Evolutionary conservation across 37 sponge, comb jelly and placozoan genomes (phyloP), one percentile per base, ranked within the genome.

Genomic region (Cladorhizidae sp.): DNA sequence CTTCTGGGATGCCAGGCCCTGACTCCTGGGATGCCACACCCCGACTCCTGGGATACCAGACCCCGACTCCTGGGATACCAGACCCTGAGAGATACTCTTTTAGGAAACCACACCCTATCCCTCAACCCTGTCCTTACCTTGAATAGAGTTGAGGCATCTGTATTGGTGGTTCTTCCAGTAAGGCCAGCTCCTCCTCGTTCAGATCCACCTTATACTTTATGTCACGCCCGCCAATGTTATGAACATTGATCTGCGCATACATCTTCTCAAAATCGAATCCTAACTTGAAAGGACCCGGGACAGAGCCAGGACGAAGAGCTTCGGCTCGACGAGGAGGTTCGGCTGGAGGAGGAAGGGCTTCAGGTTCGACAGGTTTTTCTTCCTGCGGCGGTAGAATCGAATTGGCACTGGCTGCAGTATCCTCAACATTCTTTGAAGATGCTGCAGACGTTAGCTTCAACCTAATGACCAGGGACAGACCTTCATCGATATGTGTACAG

Each of bases 211-310:
- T 65, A 1, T 32, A 31, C 61, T 59, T 26, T 6, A 17, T 28
- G 6, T 59, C 61, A 23, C 28, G 28, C 28, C 28, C 61, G 2
- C 22, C 45, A 26, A 9, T 32, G 21, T 17, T 18, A 29, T 40
- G 45, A 64, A 25, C n/a, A 33, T 39, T 41, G 20, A 78, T 7
- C 18, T 3, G 3, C 6, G 29, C n/a, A n/a, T 11, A 26, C 39
- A 75, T 55, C 20, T 23, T 28, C 21, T 56, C 17, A 38, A 28
- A 75, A 65, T 72, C 63, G 12, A 76, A 77, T 67, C 78, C 79
- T 17, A 89, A 51, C 51, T 74, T 80, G 61, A 89, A 75, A 37
- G 90, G 90, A 11, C 90, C 90, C 67, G 79, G 33, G 39, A 80
- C 52, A 17, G 26, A 42, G 15, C 76, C 75, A 35, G 83, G 57